These are phyloP conservation scores for Patella vulgata DNA, from an alignment of 1,140 invertebrate species.

Conservation along the genomic window DNA sequence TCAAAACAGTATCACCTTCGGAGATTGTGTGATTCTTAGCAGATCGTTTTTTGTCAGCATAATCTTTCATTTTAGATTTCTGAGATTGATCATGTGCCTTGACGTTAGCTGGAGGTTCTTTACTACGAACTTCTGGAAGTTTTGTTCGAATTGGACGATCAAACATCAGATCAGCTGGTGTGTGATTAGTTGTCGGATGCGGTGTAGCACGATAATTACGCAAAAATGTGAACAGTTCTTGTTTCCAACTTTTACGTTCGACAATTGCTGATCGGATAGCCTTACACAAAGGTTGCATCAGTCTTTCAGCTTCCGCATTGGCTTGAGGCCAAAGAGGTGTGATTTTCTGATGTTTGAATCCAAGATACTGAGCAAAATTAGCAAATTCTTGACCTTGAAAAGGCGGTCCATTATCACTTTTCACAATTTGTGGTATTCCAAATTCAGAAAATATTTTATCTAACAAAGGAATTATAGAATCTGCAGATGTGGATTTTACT, in stretches of 20 bases:
- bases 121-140: slow-evolving; percentile 3
- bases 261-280: slow-evolving; percentile 24
- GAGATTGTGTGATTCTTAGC: slow-evolving; percentile 8
- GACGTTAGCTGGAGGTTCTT: background rate
- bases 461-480: slow-evolving; percentile 30
- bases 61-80: slow-evolving; percentile 8
- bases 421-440: slow-evolving; percentile 25
- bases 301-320: slow-evolving; percentile 31
- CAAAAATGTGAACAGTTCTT: slow-evolving; percentile 25
- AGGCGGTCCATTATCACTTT: slow-evolving; percentile 21
- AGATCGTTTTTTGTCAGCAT: slow-evolving; percentile 10
- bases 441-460: slow-evolving; percentile 20
- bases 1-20: slow-evolving; percentile 22
- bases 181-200: slow-evolving; percentile 19
- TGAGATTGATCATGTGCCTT: slow-evolving; percentile 21
- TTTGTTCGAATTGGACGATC: slow-evolving; percentile 16
- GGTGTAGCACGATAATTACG: slow-evolving; percentile 22
- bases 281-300: slow-evolving; percentile 39
- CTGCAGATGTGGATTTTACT: slow-evolving; percentile 24
- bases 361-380: slow-evolving; percentile 17
- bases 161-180: slow-evolving; percentile 26
- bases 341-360: slow-evolving; percentile 24
- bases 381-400: slow-evolving; percentile 10
- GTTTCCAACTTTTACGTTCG: slow-evolving; percentile 35
- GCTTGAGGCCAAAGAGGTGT: slow-evolving; percentile 25